phyloP scores from a whole-genome alignment of 2,888 invertebrate species.

The Catonia carolina region DNA sequence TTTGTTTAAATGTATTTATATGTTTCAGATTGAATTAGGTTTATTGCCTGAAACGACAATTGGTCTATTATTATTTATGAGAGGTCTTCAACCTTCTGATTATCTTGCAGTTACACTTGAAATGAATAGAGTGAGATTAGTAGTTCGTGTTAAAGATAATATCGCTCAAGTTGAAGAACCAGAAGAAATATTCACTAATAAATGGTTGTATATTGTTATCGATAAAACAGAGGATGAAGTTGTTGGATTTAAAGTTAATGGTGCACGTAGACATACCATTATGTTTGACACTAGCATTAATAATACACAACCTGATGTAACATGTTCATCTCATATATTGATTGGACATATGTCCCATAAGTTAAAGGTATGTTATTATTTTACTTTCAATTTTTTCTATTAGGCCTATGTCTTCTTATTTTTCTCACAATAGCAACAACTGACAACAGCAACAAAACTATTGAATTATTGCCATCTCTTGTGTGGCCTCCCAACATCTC shows the following conservation, averaged over 20 bases:
- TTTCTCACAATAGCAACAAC: too few species aligned
- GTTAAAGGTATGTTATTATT: too few species aligned
- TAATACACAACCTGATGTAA: background rate
- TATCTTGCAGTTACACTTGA: conserved; percentile 25
- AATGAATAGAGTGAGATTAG: conserved; percentile 19
- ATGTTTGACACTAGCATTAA: background rate
- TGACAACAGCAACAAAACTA: too few species aligned
- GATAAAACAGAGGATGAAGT: conserved; percentile 13
- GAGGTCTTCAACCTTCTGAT: conserved; percentile 10
- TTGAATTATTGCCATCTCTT: too few species aligned
- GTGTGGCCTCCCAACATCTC: too few species aligned
- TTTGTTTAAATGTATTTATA: too few species aligned
- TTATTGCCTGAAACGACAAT: conserved; percentile 24
- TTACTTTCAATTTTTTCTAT: too few species aligned
- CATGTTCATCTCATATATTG: conserved; percentile 19
- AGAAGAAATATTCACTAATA: conserved; percentile 19
- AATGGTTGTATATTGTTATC: conserved; percentile 18
- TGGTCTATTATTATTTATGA: conserved; percentile 26
- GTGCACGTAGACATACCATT: conserved; percentile 18
- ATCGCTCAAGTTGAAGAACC: conserved; percentile 12
- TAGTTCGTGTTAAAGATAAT: conserved; percentile 8
- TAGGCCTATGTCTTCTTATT: too few species aligned
- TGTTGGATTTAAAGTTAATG: conserved; percentile 26
- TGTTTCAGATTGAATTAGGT: conserved; percentile 27
- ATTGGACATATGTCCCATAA: conserved; percentile 16